phyloP scores from a whole-genome alignment of 2,888 invertebrate species.

The Cyrtodaria siliqua region DNA sequence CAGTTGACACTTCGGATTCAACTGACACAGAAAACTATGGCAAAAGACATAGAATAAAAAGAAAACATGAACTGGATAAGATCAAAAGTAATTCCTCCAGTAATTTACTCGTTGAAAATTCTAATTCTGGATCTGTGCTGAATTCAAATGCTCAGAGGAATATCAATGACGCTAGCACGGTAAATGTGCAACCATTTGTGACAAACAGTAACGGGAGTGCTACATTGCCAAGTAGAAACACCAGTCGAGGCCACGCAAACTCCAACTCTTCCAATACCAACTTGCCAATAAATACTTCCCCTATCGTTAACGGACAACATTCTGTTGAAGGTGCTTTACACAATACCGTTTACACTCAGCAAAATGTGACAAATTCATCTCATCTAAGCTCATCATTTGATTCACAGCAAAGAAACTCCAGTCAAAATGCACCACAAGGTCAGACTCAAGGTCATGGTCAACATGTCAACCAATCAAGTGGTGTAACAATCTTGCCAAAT shows the following conservation, averaged over 20 bases:
- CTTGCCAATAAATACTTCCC: too few relatives aligned
- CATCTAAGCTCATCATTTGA: conserved; percentile 14
- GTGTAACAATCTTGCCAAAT: too few relatives aligned
- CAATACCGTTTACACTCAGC: background rate
- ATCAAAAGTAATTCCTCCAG: conserved; percentile 78
- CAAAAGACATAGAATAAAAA: conserved; percentile 66
- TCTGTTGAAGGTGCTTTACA: conserved; percentile 19
- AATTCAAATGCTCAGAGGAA: background rate
- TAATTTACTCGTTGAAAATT: conserved; percentile 58
- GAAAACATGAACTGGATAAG: conserved; percentile 75
- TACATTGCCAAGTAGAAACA: too few relatives aligned
- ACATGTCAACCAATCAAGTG: too few relatives aligned
- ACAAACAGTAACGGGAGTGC: too few relatives aligned
- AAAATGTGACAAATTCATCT: background rate
- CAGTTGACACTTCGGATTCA: conserved; percentile 76
- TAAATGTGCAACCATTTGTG: background rate
- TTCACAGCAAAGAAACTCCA: background rate
- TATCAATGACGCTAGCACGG: background rate
- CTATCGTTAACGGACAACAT: conserved; percentile 12
- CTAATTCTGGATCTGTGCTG: conserved; percentile 5
- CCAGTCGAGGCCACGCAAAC: too few relatives aligned
- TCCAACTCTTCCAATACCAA: too few relatives aligned
- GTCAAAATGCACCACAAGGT: too few relatives aligned
- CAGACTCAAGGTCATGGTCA: too few relatives aligned
- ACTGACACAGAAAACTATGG: conserved; percentile 76